Base-by-base conservation (phyloP, 1,140 invertebrate genomes). In the Ylistrum balloti region DNA sequence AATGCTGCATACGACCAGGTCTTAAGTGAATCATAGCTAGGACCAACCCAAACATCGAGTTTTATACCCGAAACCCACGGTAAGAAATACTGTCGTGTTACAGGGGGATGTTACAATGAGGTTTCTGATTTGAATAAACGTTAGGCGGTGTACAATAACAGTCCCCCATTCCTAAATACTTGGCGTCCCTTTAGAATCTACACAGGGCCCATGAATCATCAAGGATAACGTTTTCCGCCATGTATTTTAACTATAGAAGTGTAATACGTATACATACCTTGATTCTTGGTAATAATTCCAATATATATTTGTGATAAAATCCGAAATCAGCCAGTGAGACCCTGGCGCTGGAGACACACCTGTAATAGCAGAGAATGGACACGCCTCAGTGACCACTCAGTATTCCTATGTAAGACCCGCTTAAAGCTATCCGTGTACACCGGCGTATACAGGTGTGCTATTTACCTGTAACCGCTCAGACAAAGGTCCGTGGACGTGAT, bases 391-490 rank as follows among this genome's bases (percentile, higher is more conserved):
- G 15, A 74, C 56, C 56, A 9, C 56, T n/a, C 0, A 74, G 22
- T 74, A 74, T 74, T 74, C 56, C 56, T 7, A 28, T 5, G n/a
- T n/a, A n/a, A 28, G n/a, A n/a, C 56, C 56, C 56, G 56, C 56
- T 74, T 74, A 74, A 74, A 74, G 56, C 56, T 74, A 28, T 74
- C 56, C 56, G 56, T 17, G 56, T 74, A 74, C 56, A 74, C 56
- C 0, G n/a, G n/a, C n/a, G 56, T 45, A 17, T 74, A 74, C 56
- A 28, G 22, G 56, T 74, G 56, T 74, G 56, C 56, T 74, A n/a
- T 74, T 74, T 28, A 74, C 56, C 56, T 74, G 56, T 74, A 74
- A n/a, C n/a, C n/a, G n/a, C n/a, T 74, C 56, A 74, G 56, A 74
- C 56, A 74, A 74, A 74, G 56, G 56, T 74, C 22, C n/a, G 17